A percentile compares a stretch with the other conserved stretches of the same genome.
These are phyloP conservation scores for Tanypteryx hageni DNA, from an alignment of 2,888 invertebrate species.

Conservation along the genomic window DNA sequence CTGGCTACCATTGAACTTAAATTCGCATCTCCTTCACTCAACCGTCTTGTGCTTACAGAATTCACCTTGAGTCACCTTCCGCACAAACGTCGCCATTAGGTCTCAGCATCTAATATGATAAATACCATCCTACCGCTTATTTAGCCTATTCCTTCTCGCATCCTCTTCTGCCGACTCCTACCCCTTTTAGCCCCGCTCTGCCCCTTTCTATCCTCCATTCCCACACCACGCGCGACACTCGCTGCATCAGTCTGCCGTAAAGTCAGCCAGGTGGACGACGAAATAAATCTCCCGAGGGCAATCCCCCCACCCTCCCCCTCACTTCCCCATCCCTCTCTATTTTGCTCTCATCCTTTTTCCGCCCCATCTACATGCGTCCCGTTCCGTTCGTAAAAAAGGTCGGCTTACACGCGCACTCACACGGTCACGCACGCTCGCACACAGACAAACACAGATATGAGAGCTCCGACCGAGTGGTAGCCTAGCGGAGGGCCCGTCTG, in stretches of 20 bases:
- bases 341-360: background rate
- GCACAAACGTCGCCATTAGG: too few species aligned
- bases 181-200: background rate
- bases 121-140: too few species aligned
- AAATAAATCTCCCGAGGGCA: slow-evolving; percentile 52
- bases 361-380: background rate
- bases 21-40: too few species aligned
- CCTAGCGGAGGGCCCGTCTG: background rate
- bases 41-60: too few species aligned
- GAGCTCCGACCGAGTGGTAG: too few species aligned
- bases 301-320: background rate
- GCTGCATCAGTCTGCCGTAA: slow-evolving; percentile 41
- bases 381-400: background rate
- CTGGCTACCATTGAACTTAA: too few species aligned
- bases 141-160: too few species aligned
- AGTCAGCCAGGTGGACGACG: slow-evolving; percentile 51
- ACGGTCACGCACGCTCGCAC: too few species aligned
- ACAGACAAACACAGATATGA: too few species aligned
- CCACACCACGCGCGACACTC: background rate
- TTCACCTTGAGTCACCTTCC: too few species aligned
- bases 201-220: background rate
- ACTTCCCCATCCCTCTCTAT: background rate
- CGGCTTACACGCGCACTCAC: too few species aligned
- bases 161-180: background rate
- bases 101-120: too few species aligned